These are phyloP conservation scores for Daphoenositta chrysoptera DNA, from an alignment of 2,113 vertebrate species.

Conservation along the genomic window DNA sequence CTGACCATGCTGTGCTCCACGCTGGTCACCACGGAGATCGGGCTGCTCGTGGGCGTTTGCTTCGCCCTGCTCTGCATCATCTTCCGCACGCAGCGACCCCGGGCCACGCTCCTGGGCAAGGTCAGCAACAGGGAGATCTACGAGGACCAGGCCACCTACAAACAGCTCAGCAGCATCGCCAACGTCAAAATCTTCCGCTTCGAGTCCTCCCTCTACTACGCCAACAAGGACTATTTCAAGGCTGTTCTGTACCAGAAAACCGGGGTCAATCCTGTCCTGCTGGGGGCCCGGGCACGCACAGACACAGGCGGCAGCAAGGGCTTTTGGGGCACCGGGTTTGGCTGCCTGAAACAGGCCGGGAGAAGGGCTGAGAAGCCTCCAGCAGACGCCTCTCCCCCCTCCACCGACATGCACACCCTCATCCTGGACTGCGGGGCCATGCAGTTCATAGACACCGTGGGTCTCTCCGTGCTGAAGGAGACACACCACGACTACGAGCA, in stretches of 20 bases:
- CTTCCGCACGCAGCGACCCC: conserved; percentile 76
- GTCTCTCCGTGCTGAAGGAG: conserved; percentile 78
- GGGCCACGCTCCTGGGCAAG: conserved; percentile 74
- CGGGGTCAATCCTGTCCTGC: conserved; percentile 72
- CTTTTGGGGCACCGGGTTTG: not conserved
- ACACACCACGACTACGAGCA: conserved; percentile 71
- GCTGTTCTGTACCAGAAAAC: conserved; percentile 70
- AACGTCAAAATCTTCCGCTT: conserved; percentile 81
- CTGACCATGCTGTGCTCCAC: conserved; percentile 82
- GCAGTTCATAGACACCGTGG: conserved; percentile 81
- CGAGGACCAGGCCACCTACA: conserved; percentile 76
- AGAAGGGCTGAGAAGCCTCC: not conserved
- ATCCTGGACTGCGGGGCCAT: conserved; percentile 82
- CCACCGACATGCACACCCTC: conserved; percentile 58
- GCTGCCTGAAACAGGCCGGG: not conserved
- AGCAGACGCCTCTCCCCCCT: not conserved
- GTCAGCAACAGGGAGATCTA: conserved; percentile 73
- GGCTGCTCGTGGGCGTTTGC: conserved; percentile 79
- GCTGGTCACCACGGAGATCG: conserved; percentile 83
- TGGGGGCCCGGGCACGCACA: not conserved
- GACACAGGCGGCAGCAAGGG: not conserved
- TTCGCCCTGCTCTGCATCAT: conserved; percentile 81
- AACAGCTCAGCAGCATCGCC: conserved; percentile 68
- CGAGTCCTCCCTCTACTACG: conserved; percentile 82
- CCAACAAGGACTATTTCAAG: conserved; percentile 86